Percentiles rank a stretch among this genome's conserved stretches.
These are phyloP conservation scores for Tapirus indicus DNA, from an alignment of 2,797 vertebrate species.

Conservation along the genomic window DNA sequence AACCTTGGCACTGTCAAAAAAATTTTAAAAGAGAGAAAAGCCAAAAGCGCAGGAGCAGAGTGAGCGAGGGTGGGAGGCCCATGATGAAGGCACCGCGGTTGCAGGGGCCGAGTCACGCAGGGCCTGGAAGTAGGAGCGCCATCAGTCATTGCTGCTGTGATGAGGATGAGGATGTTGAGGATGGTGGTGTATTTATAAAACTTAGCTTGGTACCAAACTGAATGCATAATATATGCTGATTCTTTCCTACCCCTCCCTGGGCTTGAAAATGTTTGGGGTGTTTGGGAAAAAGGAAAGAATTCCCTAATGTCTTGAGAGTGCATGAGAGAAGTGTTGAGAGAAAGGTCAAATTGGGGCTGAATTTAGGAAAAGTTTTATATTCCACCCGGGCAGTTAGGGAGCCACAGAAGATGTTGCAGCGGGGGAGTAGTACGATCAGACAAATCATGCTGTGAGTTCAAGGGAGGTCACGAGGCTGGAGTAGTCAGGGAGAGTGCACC, in stretches of 20 bases:
- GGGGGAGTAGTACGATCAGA: too few relatives aligned
- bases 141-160: neutral
- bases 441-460: neutral
- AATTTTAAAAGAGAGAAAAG: neutral
- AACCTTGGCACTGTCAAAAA: neutral
- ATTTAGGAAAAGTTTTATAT: neutral
- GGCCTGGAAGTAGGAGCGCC: neutral
- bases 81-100: neutral
- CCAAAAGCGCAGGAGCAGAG: neutral
- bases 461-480: neutral
- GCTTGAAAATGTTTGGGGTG: neutral
- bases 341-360: neutral
- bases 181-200: neutral
- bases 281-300: neutral
- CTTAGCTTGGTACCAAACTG: neutral
- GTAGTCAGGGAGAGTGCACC: neutral
- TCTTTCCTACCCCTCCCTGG: neutral
- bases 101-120: neutral
- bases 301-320: neutral
- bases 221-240: neutral
- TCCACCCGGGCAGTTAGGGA: neutral
- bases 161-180: neutral
- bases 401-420: neutral
- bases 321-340: neutral
- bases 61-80: neutral